Base-by-base conservation (phyloP, 2,888 invertebrate genomes). In the Drosophila phalerata region DNA sequence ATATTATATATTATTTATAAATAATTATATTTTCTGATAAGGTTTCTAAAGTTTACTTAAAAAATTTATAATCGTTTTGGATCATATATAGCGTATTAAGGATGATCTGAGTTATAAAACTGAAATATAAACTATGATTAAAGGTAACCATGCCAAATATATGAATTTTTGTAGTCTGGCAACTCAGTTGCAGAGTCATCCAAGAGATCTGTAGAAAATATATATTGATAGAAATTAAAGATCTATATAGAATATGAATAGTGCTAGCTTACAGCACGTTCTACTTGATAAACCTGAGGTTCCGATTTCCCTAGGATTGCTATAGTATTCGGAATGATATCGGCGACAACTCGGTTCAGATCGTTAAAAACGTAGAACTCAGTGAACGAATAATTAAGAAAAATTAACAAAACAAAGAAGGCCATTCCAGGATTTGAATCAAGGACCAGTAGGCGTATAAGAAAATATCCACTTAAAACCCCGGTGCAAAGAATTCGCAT, bases 41-140 rank as follows among this genome's bases (percentile, higher is more conserved):
- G 4, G 22, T 8, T 28, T 8, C 3, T 8, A 1, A 28, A n/a
- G 37, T 47, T 63, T n/a, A 48, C n/a, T 48, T 42, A 4, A 64
- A 49, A 5, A 56, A 13, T 4, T 13, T n/a, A 6, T 57, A 64
- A 37, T 64, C 49, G 11, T 9, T 28, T 64, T 64, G 64, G 3
- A 43, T n/a, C 49, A 57, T 49, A 4, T 56, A 49, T 1, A 64
- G 10, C 5, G 57, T 49, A 2, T 64, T n/a, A 0, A 56, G 5
- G 0, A 64, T 3, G 17, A 64, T 56, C 32, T 56, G 48, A 1
- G 48, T 17, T 28, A 64, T 25, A 5, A 56, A n/a, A 2, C 28
- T 4, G 8, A 48, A 56, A 5, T 15, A 43, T 0, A 64, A 19
- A 19, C 56, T 17, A 37, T 17, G 40, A 19, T 56, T 48, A 2